Percentiles rank a stretch among this genome's conserved stretches.
Evolutionary conservation across 2,888 invertebrate genomes (phyloP).

Genomic region (Folsomia candida): DNA sequence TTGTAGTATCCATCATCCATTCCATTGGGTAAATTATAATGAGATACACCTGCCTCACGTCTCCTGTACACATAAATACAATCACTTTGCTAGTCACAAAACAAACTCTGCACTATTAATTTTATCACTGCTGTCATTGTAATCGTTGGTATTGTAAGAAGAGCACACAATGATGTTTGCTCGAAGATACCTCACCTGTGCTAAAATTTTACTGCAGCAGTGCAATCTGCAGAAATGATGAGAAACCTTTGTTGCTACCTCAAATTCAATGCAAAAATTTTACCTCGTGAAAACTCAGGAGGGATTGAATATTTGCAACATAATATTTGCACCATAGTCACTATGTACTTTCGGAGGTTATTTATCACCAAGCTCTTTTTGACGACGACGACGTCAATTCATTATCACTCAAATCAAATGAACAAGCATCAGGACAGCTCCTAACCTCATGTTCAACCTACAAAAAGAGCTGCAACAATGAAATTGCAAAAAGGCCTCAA

Average conservation of each 20-base stretch:
- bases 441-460: too few relatives aligned
- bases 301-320: neutral
- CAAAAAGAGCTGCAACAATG: neutral
- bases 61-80: neutral
- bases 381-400: neutral
- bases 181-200: neutral
- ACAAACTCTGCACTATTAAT: neutral
- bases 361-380: neutral
- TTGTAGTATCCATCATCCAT: neutral
- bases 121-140: neutral
- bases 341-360: too few relatives aligned
- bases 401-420: neutral
- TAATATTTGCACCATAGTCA: neutral
- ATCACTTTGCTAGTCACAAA: neutral
- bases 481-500: constrained; percentile 3
- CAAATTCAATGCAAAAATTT: neutral
- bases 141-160: neutral
- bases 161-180: neutral
- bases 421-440: neutral
- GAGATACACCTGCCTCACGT: neutral
- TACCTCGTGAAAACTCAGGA: neutral
- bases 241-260: constrained; percentile 8
- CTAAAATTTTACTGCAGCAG: neutral
- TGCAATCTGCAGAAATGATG: neutral
- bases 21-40: neutral